Evolutionary conservation across 2,797 vertebrate species (phyloP), one percentile per base, ranked within the genome.

Genomic region (Poecilia wingei): DNA sequence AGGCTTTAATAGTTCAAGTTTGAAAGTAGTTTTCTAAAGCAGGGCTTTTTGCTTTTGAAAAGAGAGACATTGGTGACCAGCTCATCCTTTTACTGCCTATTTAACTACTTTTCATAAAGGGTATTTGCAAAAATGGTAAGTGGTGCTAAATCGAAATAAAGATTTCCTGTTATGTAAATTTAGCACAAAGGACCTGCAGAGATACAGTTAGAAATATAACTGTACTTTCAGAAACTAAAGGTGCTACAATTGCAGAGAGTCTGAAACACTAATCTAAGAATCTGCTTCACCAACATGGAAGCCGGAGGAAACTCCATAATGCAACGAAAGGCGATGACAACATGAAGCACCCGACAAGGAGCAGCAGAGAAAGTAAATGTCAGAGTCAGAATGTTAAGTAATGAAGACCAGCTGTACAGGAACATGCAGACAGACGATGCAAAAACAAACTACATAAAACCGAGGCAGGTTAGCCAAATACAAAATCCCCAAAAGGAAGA

Each of bases 1-100:
- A 64, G 76, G 82, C 45, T 41, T 43, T 69, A 41, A 72, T 70
- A 72, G 39, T 53, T 39, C 49, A 43, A 73, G 25, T 43, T 82
- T 16, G 39, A 81, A 41, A 33, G 74, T 75, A 79, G 46, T 61
- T 51, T 39, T 86, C 84, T 77, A 64, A 72, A 83, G n/a, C 45
- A 70, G 28, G 36, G 71, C 31, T 79, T 64, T 20, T 79, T 53
- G 82, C 49, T 71, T 78, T 41, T n/a, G 4, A 69, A 87, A 82
- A 77, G 49, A 79, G 78, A 80, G 47, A 28, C 49, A 69, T 61
- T 71, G 25, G 7, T 64, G 74, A 74, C 7, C 61, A 36, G 16
- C 16, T 64, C 31, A 66, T 66, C 33, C 20, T 64, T 66, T 31
- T n/a, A 28, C n/a, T 28, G n/a, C 22, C 16, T 66, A 53, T 25